Base-by-base conservation (phyloP, 2,888 invertebrate species). In the Lasioglossum pauxillum region DNA sequence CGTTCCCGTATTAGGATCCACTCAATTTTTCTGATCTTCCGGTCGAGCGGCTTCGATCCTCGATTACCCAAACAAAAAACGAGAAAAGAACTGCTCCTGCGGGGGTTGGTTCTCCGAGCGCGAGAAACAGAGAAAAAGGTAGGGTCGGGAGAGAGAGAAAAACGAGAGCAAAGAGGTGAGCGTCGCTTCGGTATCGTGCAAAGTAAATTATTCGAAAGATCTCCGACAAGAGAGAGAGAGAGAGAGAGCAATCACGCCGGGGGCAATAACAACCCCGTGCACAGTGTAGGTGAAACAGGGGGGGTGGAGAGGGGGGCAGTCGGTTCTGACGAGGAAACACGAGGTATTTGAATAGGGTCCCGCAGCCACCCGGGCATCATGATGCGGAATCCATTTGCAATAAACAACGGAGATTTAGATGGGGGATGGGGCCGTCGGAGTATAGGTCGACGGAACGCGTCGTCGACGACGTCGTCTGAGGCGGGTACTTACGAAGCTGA, bases 381-480 rank as follows among this genome's bases (percentile, higher is more conserved):
- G 93, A 93, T 93, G 94, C 92, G 93, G 94, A 95, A 95, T 95
- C 94, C 95, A 95, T 95, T 95, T 95, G 95, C 95, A 95, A 95
- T 95, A 95, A 95, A 95, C 95, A 95, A 95, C 95, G 91, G 90
- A 94, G 94, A 95, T 95, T 94, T 93, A 94, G 93, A 91, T 83
- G 89, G 86, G 86, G 86, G 85, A 19, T 76, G 82, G 83, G 81
- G 49, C 23, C 88, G 75, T 71, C 69, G 84, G 78, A 71, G 88
- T 44, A 49, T 78, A 83, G 83, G 84, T 87, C 88, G 86, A 81
- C 91, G 89, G 73, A 83, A 89, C 88, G 90, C 91, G 93, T 93
- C 93, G 93, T 93, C 94, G 80, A 35, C 64, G 64, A 35, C 67
- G 67, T 38, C 67, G 67, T 69, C 67, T 69, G 90, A 94, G 94